phyloP scores from a whole-genome alignment of 2,113 vertebrate species.

The Rana temporaria region DNA sequence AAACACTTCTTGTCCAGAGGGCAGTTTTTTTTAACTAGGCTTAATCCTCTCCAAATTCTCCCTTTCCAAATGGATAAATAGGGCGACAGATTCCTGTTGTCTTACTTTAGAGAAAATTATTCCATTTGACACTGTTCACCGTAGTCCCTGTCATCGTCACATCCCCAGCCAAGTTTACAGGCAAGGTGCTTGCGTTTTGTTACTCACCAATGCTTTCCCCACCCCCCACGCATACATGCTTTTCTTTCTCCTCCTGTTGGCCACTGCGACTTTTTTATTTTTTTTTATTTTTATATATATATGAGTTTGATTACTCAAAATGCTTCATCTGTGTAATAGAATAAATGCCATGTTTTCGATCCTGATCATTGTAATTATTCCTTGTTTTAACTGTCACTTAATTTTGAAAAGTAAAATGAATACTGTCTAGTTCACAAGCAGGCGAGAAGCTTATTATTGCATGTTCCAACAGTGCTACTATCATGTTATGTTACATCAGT shows the following conservation, averaged over 20 bases:
- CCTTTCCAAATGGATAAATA: conserved; percentile 69
- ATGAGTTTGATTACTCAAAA: background rate
- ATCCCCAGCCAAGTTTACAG: conserved; percentile 78
- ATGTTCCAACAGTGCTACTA: no score
- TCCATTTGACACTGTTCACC: conserved; percentile 76
- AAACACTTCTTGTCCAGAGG: conserved; percentile 78
- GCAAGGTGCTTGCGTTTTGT: conserved; percentile 66
- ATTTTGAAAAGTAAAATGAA: no score
- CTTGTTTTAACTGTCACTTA: no score
- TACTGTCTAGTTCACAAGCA: no score
- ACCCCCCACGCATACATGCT: no score
- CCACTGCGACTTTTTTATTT: background rate
- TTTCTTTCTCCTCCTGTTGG: background rate
- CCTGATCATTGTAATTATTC: no score
- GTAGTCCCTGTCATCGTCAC: conserved; percentile 71
- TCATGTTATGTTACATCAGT: no score
- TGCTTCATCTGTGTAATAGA: background rate
- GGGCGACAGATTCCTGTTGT: conserved; percentile 77
- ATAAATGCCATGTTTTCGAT: no score
- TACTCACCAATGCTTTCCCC: background rate
- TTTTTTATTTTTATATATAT: background rate
- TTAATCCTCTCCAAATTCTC: conserved; percentile 73
- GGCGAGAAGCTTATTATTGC: no score
- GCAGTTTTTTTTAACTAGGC: conserved; percentile 73
- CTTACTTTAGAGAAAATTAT: conserved; percentile 72